Evolutionary conservation across 92 coral and sea anemone species (phyloP).

Genomic region (Porites cylindrica): DNA sequence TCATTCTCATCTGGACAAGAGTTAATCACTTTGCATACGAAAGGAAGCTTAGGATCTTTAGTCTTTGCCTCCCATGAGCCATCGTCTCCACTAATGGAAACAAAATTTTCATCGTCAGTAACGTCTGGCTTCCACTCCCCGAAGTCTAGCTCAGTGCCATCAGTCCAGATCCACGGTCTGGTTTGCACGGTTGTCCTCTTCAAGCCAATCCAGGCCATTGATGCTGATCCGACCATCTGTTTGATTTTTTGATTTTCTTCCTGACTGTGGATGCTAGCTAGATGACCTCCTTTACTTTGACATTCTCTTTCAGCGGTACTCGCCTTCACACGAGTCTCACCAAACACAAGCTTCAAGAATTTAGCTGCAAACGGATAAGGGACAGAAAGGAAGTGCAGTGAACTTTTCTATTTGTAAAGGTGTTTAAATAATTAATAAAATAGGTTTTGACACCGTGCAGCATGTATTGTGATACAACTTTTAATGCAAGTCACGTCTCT

Average conservation of each 20-base stretch:
- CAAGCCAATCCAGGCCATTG: slow-evolving; percentile 16
- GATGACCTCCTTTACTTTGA: not conserved
- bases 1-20: not conserved
- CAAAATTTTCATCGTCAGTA: slow-evolving; percentile 3
- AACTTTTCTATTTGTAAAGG: no score
- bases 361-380: not conserved
- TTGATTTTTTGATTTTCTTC: not conserved
- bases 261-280: slow-evolving; percentile 21
- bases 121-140: slow-evolving; percentile 23
- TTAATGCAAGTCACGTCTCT: no score
- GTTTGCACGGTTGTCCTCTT: not conserved
- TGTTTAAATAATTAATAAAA: no score
- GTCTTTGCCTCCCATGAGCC: slow-evolving; percentile 10
- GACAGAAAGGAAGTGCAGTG: not conserved
- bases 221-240: not conserved
- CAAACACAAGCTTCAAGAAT: not conserved
- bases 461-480: no score
- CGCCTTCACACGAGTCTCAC: not conserved
- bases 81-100: not conserved
- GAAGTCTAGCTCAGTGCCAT: slow-evolving; percentile 6
- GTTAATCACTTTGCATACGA: not conserved
- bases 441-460: no score
- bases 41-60: not conserved
- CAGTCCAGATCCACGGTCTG: slow-evolving; percentile 5
- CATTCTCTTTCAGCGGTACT: slow-evolving; percentile 7